A percentile compares a stretch with the other conserved stretches of the same genome.
phyloP scores from a whole-genome alignment of 1,140 invertebrate genomes.

The Formica selysi region DNA sequence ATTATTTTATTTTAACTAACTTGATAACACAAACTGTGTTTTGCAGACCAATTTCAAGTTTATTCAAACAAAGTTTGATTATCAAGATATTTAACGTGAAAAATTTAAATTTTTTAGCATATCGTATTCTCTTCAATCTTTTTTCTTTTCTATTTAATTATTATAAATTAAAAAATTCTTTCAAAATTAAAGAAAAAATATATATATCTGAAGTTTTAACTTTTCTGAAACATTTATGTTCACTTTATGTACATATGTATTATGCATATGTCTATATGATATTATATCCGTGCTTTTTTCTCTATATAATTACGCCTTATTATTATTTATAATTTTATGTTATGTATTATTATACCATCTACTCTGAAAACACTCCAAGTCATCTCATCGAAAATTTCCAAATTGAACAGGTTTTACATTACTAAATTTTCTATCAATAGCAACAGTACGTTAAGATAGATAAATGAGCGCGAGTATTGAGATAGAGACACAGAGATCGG shows the following conservation, averaged over 20 bases:
- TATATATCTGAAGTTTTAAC: neutral
- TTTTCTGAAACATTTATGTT: neutral
- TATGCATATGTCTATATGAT: neutral
- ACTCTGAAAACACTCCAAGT: neutral
- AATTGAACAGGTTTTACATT: neutral
- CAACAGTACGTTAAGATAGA: neutral
- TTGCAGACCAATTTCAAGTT: neutral
- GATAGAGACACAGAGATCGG: constrained; percentile 70
- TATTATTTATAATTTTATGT: neutral
- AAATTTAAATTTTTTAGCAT: neutral
- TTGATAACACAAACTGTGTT: neutral
- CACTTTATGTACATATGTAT: neutral
- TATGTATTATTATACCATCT: no score
- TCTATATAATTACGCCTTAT: neutral
- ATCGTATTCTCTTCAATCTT: neutral
- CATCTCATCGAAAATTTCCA: neutral
- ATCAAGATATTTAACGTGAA: neutral
- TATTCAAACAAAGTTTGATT: constrained; percentile 3
- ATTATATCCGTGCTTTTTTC: neutral
- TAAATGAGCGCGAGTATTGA: constrained; percentile 39
- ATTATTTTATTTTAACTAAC: neutral
- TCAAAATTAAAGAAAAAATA: neutral
- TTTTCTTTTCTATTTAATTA: no score
- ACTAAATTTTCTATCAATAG: neutral
- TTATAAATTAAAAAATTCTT: neutral